Base-by-base conservation (phyloP, 1,140 invertebrate genomes). In the Battus philenor region DNA sequence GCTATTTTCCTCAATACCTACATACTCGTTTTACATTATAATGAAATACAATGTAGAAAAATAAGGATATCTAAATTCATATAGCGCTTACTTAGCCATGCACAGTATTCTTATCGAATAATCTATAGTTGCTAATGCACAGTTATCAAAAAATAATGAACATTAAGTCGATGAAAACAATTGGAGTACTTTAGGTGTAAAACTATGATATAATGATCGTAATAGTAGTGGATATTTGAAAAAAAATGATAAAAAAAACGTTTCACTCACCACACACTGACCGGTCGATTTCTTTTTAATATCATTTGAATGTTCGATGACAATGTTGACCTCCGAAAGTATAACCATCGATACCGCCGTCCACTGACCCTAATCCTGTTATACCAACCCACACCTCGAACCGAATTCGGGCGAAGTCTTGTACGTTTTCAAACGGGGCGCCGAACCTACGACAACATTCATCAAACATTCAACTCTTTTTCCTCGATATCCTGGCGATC, bases 401-500 rank as follows among this genome's bases (percentile, higher is more conserved):
- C n/a, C 7, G 8, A 3, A 13, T 41, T 41, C 58, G 45, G 48
- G 30, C 44, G 24, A 26, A 13, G 18, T 18, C 31, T 50, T 43
- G 53, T 38, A 50, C 57, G 50, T 41, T 56, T 54, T 57, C 54
- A 54, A 59, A 50, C 52, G 50, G 54, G 49, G 49, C 39, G 34
- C 44, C 47, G 43, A 52, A 63, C 59, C 59, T 62, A 39, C 65
- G 60, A 80, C 73, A 71, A 79, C 72, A 76, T 75, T 87, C 83
- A 86, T 83, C 86, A 87, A 87, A 87, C 86, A 87, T 87, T 87
- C 82, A 86, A 87, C 86, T 87, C 86, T 87, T 87, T 77, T 68
- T 26, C 7, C 62, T 63, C 63, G 53, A 46, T 45, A 46, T 50
- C 52, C 53, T 54, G 58, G 58, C 54, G 54, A 72, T 67, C 60